Base-by-base conservation (phyloP, 2,113 vertebrate genomes). In the Lycaon pictus region DNA sequence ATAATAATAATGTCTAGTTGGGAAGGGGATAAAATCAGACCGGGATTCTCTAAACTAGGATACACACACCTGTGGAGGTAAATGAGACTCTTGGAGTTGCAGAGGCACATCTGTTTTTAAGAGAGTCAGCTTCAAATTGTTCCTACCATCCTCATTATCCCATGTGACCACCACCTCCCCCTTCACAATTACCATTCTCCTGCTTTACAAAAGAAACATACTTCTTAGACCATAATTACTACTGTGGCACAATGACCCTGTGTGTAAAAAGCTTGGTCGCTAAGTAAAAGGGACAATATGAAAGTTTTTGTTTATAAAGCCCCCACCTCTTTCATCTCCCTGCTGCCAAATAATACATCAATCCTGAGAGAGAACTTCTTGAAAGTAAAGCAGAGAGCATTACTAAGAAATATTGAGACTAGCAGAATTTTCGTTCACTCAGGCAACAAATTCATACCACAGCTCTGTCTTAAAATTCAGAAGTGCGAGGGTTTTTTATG, bases 401-500 rank as follows among this genome's bases (percentile, higher is more conserved):
- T 69, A 43, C 53, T 22, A 63, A 90, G 48, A 91, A 72, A 69
- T 88, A 74, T 1, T 93, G 71, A 93, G n/a, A 25, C 27, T 67
- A n/a, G 82, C 58, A 58, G 43, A 65, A 53, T 62, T 94, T 84
- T 63, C 69, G 62, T 86, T 79, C 62, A 65, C 82, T 58, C 69
- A 71, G 67, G 53, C 60, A 95, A 67, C 60, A 85, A 63, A 85
- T 69, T 74, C 27, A 32, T 83, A 77, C n/a, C 60, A 82, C 51
- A 90, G 72, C 72, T 89, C 67, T 58, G 23, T 79, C 90, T 93
- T 62, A 63, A 90, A 74, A 71, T 88, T 82, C 55, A 90, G 37
- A 92, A 55, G 27, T 72, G 53, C 71, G 53, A 23, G 48, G 7
- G 13, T 32, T 53, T 69, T 56, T 92, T 83, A 56, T 56, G 82